Evolutionary conservation across 2,113 vertebrate genomes (phyloP).

Genomic region (Phaethon lepturus): DNA sequence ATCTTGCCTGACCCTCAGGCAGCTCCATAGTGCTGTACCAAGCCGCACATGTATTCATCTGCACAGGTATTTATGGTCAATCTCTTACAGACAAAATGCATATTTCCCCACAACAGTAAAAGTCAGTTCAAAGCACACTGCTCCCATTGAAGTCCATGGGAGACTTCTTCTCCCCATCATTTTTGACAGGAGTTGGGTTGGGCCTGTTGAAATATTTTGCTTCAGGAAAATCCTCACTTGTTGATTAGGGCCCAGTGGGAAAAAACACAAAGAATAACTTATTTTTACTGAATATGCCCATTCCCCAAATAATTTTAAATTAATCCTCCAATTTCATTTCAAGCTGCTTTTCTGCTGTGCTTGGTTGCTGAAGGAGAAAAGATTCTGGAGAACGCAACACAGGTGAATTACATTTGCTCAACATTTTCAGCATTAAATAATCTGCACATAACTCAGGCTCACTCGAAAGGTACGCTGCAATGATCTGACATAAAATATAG

Average conservation of each 20-base stretch:
- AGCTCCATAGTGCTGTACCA: background rate
- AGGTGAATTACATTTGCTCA: slow-evolving; percentile 49
- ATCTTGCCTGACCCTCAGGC: background rate
- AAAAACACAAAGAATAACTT: background rate
- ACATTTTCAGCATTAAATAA: slow-evolving; percentile 63
- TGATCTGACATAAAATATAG: slow-evolving; percentile 28
- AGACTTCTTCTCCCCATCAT: background rate
- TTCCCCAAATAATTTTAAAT: slow-evolving; percentile 17
- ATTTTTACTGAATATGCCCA: background rate
- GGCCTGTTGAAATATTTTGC: background rate
- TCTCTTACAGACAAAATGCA: background rate
- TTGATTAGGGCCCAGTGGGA: background rate
- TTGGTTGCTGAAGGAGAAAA: slow-evolving; percentile 16
- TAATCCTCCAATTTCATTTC: slow-evolving; percentile 22
- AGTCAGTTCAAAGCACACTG: slow-evolving; percentile 39
- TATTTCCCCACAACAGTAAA: background rate
- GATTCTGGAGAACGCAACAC: background rate
- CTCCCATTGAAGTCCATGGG: background rate
- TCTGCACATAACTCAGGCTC: slow-evolving; percentile 43
- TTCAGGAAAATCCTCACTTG: background rate
- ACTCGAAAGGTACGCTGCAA: background rate
- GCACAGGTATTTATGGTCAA: background rate
- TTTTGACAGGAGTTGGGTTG: background rate
- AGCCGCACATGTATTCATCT: background rate
- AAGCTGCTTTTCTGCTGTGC: background rate